Base-by-base conservation (phyloP, 2,113 vertebrate genomes). In the Seriola rivoliana region DNA sequence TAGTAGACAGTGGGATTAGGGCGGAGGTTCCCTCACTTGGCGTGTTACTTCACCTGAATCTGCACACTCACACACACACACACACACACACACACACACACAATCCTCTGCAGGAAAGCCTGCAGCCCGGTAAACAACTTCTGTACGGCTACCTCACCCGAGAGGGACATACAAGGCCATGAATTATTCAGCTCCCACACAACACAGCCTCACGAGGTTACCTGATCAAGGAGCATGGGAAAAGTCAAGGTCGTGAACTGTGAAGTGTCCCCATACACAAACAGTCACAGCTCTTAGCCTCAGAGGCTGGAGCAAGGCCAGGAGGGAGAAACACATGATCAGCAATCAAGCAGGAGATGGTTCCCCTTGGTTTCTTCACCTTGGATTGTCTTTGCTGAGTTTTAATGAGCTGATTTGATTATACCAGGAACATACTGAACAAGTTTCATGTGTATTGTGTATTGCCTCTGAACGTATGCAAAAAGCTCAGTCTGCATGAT, bases 1-100 rank as follows among this genome's bases (percentile, higher is more conserved):
- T 71, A 85, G 79, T 63, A 87, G 85, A 80, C 88, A 85, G 76
- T 32, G 63, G 75, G 88, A 86, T 88, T 85, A 70, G 50, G 63
- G 54, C n/a, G 23, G 54, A 86, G 77, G 63, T 82, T 88, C 70
- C 69, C 70, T 38, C 36, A 1, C 63, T 67, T 67, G 44, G 44
- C 23, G 4, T 78, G 73, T 29, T 54, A 16, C 75, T 67, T 81
- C 29, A 44, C 65, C 76, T 71, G 69, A 50, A 44, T 52, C 59
- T 58, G 71, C 70, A 34, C 58, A 59, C 40, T 29, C 29, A 29
- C 29, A 29, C 29, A 29, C 29, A 29, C 25, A 25, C 25, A 25
- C 25, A 25, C 25, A 25, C 25, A 25, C 25, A 25, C 25, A 25
- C 25, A 25, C 38, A 38, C 6, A 38, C 5, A 46, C 23, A 38